Evolutionary conservation across 2,888 invertebrate genomes (phyloP).

Genomic region (Nephrotoma appendiculata): DNA sequence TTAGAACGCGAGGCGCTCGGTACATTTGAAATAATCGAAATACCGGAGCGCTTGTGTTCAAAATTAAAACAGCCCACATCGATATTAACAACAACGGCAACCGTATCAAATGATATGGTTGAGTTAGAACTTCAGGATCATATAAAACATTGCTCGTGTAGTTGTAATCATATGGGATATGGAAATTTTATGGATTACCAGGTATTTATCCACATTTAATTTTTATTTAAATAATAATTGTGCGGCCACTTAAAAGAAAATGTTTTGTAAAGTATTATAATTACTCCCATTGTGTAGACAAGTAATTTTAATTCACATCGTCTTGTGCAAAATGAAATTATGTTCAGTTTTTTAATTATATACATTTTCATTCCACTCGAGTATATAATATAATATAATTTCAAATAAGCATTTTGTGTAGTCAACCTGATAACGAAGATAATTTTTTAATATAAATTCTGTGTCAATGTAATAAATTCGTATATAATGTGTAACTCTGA

Average conservation of each 20-base stretch:
- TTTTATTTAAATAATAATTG: background rate
- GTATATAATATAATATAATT: no score
- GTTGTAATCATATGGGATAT: slow-evolving; percentile 88
- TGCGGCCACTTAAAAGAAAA: no score
- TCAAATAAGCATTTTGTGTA: background rate
- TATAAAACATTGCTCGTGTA: slow-evolving; percentile 78
- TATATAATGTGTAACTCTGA: no score
- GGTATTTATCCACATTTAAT: slow-evolving; percentile 30
- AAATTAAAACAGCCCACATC: slow-evolving; percentile 19
- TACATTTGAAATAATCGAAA: slow-evolving; percentile 27
- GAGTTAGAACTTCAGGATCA: slow-evolving; percentile 77
- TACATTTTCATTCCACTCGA: no score
- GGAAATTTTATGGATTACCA: slow-evolving; percentile 86
- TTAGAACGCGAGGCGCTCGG: slow-evolving; percentile 32
- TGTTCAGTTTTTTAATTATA: no score
- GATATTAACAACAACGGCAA: slow-evolving; percentile 31
- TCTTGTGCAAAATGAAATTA: no score
- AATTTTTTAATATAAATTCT: background rate
- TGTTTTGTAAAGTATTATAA: no score
- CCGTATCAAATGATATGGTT: slow-evolving; percentile 22
- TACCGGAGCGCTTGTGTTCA: slow-evolving; percentile 18
- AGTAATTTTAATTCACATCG: no score
- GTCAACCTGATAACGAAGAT: background rate
- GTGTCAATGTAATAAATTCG: background rate
- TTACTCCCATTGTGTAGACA: no score